Evolutionary conservation across 1,140 invertebrate genomes (phyloP), one percentile per base, ranked within the genome.

Genomic region (Hyles euphorbiae): DNA sequence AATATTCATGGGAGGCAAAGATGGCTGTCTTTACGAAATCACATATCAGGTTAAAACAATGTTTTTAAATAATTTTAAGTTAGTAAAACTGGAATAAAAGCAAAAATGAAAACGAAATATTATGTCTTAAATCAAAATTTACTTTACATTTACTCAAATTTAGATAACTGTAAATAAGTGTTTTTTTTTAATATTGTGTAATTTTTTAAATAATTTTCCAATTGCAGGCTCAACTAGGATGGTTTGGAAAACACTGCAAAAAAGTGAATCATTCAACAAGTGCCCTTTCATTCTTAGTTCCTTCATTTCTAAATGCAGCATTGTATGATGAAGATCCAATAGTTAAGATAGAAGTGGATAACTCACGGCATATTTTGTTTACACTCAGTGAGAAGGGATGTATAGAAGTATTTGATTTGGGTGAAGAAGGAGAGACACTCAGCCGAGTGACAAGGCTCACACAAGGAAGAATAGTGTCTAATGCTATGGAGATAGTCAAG

Each of bases 21-120:
- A 99, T 91, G 98, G 98, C 9, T 96, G 94, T 70, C 86, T 99
- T 1, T 99, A 96, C 92, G 98, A 99, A 93, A 94, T 99, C 69
- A 92, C 92, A 71, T 99, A 99, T 90, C 96, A 97, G 90, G 96
- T 96, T 40, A 22, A 22, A 22, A 22, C 22, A 22, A 22, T 22
- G 22, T 22, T 22, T n/a, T 45, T 45, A 3, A 45, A 9, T 45
- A 53, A 22, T 33, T 47, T 11, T 34, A 36, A n/a, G 44, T 45
- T n/a, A 8, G 2, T 9, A 3, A 3, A 45, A 3, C n/a, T 45
- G n/a, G 2, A 45, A 45, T 45, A 3, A 45, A 3, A 8, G 2
- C 2, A 22, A 22, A n/a, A 22, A 22, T 22, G 22, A 22, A 22
- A 2, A 22, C 2, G 2, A 22, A 22, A 22, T 22, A n/a, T n/a